Percentiles rank a stretch among this genome's conserved stretches.
Evolutionary conservation across 53 echinoderm and acorn worm genomes (phyloP).

Genomic region (Echinarachnius parma): DNA sequence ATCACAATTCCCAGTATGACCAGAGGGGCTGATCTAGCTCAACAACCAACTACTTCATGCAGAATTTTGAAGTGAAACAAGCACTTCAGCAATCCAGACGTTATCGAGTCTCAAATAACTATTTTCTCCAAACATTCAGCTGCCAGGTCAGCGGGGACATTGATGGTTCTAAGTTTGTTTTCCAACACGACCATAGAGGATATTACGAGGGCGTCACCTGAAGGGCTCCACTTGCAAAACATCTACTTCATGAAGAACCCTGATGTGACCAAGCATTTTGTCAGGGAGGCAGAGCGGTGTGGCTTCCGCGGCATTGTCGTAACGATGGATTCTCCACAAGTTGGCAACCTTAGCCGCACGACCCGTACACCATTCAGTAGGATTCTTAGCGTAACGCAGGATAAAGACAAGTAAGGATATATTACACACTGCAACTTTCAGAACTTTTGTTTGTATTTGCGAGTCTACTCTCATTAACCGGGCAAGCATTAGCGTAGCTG

Average conservation of each 20-base stretch:
- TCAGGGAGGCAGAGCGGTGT: constrained; percentile 16
- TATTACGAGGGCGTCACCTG: constrained; percentile 5
- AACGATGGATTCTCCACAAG: constrained; percentile 3
- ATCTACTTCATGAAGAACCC: constrained; percentile 18
- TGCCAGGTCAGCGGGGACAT: constrained; percentile 1
- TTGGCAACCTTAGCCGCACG: constrained; percentile 10
- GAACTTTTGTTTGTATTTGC: too few relatives aligned
- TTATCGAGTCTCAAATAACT: too few relatives aligned
- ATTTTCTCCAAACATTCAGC: too few relatives aligned
- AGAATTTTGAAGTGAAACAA: too few relatives aligned
- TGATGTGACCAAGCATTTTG: constrained; percentile 17
- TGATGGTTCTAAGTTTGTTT: constrained; percentile 12
- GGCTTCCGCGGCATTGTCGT: constrained; percentile 5
- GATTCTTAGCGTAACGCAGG: background rate
- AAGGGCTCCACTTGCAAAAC: background rate
- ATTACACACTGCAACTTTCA: too few relatives aligned
- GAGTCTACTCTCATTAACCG: too few relatives aligned
- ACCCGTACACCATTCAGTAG: background rate
- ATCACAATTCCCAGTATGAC: too few relatives aligned
- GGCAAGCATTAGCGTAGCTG: background rate
- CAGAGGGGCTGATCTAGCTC: too few relatives aligned
- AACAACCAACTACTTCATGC: too few relatives aligned
- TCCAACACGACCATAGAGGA: constrained; percentile 20
- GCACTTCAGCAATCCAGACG: too few relatives aligned
- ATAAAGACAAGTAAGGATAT: too few relatives aligned